Evolutionary conservation across 2,797 vertebrate genomes (phyloP), one percentile per base, ranked within the genome.

Genomic region (Orientallactaga sibirica): DNA sequence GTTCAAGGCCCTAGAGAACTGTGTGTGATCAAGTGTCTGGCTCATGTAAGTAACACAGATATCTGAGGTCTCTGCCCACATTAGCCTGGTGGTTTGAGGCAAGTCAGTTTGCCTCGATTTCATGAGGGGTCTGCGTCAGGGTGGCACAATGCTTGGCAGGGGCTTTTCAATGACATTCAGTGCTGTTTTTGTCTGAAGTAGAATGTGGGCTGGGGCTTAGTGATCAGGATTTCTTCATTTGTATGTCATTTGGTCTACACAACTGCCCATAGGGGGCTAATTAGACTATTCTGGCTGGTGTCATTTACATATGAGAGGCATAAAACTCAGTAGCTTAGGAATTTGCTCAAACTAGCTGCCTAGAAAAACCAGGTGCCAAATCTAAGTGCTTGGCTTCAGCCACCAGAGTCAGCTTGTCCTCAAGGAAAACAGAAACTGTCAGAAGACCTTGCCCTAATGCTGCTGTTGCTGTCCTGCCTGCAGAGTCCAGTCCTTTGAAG

Each of bases 281-380:
- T 66, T 64, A 61, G 90, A 48, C 48, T 48, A 48, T 48, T 83
- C 48, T 22, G 77, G 22, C 80, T 2, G 15, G 1, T 81, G 75
- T 74, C 66, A 29, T 27, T 76, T 77, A 73, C 14, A 24, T 9
- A 2, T 55, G 15, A 84, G 64, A 76, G 62, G 22, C 25, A 79
- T 19, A 14, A 43, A 67, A 76, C 24, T 79, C 77, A 27, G 37
- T 83, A 43, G 16, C 25, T 7, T 68, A 43, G 52, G 41, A 66
- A 76, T 86, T 85, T 74, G 64, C 58, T 73, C 75, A 64, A 15
- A 61, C 37, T 52, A 68, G n/a, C 71, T 58, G 66, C 79, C 33
- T 14, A 5, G 70, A 89, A 66, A 86, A 93, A 77, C 24, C 41
- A 79, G 11, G 67, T 70, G 62, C 66, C 95, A 82, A 29, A 91